Evolutionary conservation across 92 coral and sea anemone species (phyloP), one percentile per base, ranked within the genome.

Genomic region (Porites evermanni): DNA sequence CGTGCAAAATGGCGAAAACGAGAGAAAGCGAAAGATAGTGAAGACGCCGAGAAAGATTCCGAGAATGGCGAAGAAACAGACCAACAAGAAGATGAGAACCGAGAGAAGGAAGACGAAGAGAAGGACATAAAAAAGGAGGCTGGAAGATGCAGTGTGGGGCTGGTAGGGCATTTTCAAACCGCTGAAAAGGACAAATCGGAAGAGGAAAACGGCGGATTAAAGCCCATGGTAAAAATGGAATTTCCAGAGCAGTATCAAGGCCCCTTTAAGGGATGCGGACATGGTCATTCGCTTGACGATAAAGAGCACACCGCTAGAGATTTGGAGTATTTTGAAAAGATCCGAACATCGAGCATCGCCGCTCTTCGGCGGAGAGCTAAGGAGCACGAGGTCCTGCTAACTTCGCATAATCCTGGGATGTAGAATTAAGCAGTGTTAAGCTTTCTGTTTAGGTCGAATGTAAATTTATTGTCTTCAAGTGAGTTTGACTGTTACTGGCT

Each of bases 1-100:
- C 90, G 99, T 20, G 99, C 99, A 54, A 97, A 97, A 79, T 97
- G 99, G 99, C 89, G 99, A 14, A 97, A 97, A 76, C 91, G 98
- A 12, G 99, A 93, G 82, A 97, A 97, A 59, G 82, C 96, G 5
- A 91, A 85, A 79, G 90, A 65, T 44, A 87, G 88, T 12, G 89
- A 77, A 6, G 94, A 88, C 8, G 75, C 75, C 58, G 91, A 92
- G 59, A 88, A 88, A 78, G 91, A 67, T 44, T 83, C 86, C 5
- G 87, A 78, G 26, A 89, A 86, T 44, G 83, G 84, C 61, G 92
- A 88, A 5, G 94, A 91, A 54, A 72, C 69, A 3, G 61, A 10
- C 16, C 54, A 70, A 16, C 70, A 83, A 20, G 84, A 38, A 17
- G 90, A 85, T 13, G 67, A 69, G 11, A 68, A 44, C 67, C 75